These are phyloP conservation scores for Eupithecia inturbata DNA, from an alignment of 2,888 invertebrate genomes.

Conservation along the genomic window DNA sequence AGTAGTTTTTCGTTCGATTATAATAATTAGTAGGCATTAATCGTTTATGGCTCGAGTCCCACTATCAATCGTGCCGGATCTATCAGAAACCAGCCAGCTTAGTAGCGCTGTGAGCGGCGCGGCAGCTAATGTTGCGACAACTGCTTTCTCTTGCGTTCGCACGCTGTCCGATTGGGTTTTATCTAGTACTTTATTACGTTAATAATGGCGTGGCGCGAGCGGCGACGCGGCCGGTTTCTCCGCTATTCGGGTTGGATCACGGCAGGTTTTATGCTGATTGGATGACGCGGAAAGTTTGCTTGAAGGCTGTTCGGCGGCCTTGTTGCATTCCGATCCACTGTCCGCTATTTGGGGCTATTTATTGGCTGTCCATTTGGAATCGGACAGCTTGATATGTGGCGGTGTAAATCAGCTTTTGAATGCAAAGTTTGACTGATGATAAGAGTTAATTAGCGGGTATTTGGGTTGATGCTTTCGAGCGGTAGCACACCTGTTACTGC, in stretches of 20 bases:
- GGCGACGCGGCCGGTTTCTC: constrained; percentile 77
- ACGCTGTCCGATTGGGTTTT: constrained; percentile 80
- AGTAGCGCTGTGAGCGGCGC: constrained; percentile 61
- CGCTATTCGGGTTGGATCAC: constrained; percentile 70
- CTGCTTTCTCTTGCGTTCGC: constrained; percentile 81
- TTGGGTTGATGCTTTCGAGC: constrained; percentile 34
- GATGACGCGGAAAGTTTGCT: constrained; percentile 74
- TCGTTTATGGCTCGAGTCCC: constrained; percentile 56
- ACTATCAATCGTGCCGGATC: constrained; percentile 61
- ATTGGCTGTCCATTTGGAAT: constrained; percentile 63
- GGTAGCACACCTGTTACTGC: constrained; percentile 21
- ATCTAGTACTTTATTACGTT: constrained; percentile 81
- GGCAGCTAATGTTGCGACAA: constrained; percentile 73
- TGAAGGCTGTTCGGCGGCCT: constrained; percentile 77
- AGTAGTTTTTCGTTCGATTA: constrained; percentile 54
- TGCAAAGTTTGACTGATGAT: constrained; percentile 43
- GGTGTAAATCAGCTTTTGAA: constrained; percentile 47
- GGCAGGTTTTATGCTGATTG: constrained; percentile 76
- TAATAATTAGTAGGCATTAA: constrained; percentile 60
- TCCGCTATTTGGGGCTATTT: constrained; percentile 69
- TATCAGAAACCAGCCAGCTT: constrained; percentile 58
- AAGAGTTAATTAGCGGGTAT: constrained; percentile 40
- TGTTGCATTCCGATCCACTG: constrained; percentile 74
- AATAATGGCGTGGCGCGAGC: constrained; percentile 74
- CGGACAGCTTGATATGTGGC: constrained; percentile 61